Base-by-base conservation (phyloP, 35 echinoderm and acorn worm genomes). In the Apostichopus californicus region DNA sequence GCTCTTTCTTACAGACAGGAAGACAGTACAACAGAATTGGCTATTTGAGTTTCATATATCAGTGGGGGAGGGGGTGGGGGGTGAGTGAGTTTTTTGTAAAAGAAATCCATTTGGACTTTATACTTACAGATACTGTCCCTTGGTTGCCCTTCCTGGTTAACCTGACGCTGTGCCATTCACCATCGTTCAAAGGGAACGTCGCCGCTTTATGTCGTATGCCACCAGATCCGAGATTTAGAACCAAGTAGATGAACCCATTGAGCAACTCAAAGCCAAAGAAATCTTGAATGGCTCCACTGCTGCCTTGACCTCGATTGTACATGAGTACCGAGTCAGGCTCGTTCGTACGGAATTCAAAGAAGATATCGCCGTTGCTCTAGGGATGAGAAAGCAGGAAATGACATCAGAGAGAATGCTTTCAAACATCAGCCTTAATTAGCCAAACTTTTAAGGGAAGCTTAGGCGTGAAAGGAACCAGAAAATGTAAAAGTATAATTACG, bases 251-350 rank as follows among this genome's bases (percentile, higher is more conserved):
- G 64, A 92, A 95, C 26, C 97, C 97, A 71, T 99, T 91, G 21
- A 99, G 56, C 53, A 99, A 77, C 73, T 99, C 97, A 78, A 99
- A 90, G 14, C 91, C 97, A 92, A 99, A 96, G 95, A 96, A 99
- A 77, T 99, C 97, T 68, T n/a, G 53, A 5, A 8, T 34, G 9
- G 54, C 18, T 5, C 56, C 56, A 11, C 11, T 61, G 2, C 73
- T 78, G 52, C 94, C 92, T 18, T 78, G 25, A 34, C 96, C 96
- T 57, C 73, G 93, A 92, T 92, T 96, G 86, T 99, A 99, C 97
- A 99, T 96, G 61, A 99, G 86, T 13, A 99, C 93, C 8, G 92
- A 95, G 46, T 93, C 79, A 7, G 95, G 93, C 60, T 99, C 97
- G 58, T 95, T 99, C 79, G 97, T 96, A 1, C 97, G 97, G 86